Base-by-base conservation (phyloP, 2,113 vertebrate genomes). In the Callaeas wilsoni region DNA sequence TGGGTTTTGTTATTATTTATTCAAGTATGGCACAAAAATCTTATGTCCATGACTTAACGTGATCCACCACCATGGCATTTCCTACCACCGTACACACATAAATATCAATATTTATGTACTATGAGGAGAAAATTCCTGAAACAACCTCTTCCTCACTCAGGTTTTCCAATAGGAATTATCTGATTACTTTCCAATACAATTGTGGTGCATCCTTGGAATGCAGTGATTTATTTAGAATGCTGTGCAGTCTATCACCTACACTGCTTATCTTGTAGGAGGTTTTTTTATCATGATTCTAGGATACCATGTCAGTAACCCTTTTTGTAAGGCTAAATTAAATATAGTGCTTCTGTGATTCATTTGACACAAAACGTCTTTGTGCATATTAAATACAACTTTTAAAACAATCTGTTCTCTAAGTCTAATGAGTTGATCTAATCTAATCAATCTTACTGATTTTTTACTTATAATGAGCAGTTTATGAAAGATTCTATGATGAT, bases 241-340 rank as follows among this genome's bases (percentile, higher is more conserved):
- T 59, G 9, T 47, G 17, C 50, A 41, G 20, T 42, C 9, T 29
- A 47, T 47, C 22, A 75, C 8, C 67, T 44, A 77, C 6, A n/a
- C 16, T 55, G 29, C 41, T 81, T 56, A 39, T 33, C 35, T 52
- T 52, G 30, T 33, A 57, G 91, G 46, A 70, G 39, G 15, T 4
- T 35, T 59, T 93, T 96, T 93, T 74, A 9, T 89, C 60, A 62
- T 44, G 52, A 46, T 77, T 71, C 41, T 93, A 93, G 59, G 84
- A 85, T 10, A 95, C 62, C 32, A 70, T 68, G 35, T 68, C 46
- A 79, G 37, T 59, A 95, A 59, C 46, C 33, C 33, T 74, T 74
- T 75, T 26, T 65, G 44, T 83, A 87, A 62, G 82, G 84, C 33
- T 80, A 89, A 94, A 71, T 94, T 92, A 95, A 95, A 95, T 95